Evolutionary conservation across 1,140 invertebrate genomes (phyloP), one percentile per base, ranked within the genome.

Genomic region (Anoplolepis gracilipes): DNA sequence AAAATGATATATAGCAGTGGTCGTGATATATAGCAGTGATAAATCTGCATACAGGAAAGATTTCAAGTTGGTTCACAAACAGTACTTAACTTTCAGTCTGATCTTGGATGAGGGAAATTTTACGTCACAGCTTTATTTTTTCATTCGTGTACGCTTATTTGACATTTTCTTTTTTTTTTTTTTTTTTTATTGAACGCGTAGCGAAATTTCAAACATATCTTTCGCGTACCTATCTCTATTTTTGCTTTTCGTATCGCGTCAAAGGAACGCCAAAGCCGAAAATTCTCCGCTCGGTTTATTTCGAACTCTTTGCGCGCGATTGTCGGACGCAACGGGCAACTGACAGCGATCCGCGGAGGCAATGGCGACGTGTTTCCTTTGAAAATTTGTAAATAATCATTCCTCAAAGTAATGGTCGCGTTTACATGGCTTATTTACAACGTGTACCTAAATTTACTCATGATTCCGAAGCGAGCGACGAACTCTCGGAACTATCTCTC

Each of bases 231-330:
- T 75, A 39, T 53, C 76, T 46, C 70, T 78, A 77, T 78, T 77
- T 78, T 77, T 42, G 70, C 42, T 25, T 62, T 46, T 36, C 11
- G 22, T n/a, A 77, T 77, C 57, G 57, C 72, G 59, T 57, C 76
- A 73, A 64, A 33, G 62, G 39, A 62, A 39, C 49, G n/a, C 69
- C 36, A 28, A 73, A 13, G 36, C 28, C 61, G 61, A 53, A 70
- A 87, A 88, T 57, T 82, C 55, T 85, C 77, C 65, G 85, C 85
- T 88, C 73, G 84, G 85, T 90, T 90, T 87, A 90, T 88, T 88
- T 89, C 78, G 61, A 90, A 90, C 82, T 70, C 42, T 87, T 79
- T 49, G 53, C 42, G 61, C n/a, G 46, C 33, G 76, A 78, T 70
- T 67, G 77, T 90, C 75, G 61, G 75, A 79, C 69, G 76, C 70